phyloP scores from a whole-genome alignment of 2,113 vertebrate species.

The Lathamus discolor region DNA sequence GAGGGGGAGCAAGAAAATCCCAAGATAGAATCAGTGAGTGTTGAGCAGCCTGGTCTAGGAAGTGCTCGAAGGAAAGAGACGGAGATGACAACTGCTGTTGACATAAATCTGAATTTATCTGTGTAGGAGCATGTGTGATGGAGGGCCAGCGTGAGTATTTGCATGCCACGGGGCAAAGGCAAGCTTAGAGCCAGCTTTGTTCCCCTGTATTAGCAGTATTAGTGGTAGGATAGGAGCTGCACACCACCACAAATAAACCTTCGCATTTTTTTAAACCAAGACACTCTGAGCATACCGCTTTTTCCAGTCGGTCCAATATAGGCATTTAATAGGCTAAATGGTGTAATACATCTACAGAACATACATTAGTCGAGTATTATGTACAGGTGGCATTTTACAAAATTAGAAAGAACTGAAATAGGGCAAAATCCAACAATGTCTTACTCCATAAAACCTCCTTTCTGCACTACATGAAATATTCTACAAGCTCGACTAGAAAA shows the following conservation, averaged over 20 bases:
- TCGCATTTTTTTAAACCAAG: neutral
- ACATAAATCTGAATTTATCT: neutral
- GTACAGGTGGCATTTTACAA: slow-evolving; percentile 68
- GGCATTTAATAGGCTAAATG: slow-evolving; percentile 68
- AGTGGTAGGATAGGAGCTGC: neutral
- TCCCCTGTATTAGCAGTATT: neutral
- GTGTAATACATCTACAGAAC: slow-evolving; percentile 67
- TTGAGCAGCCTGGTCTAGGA: neutral
- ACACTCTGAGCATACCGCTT: neutral
- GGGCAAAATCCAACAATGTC: slow-evolving; percentile 63
- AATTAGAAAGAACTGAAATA: slow-evolving; percentile 68
- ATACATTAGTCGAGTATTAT: slow-evolving; percentile 57
- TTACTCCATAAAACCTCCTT: slow-evolving; percentile 67
- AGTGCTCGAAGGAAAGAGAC: neutral
- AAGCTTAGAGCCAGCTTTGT: rapidly evolving
- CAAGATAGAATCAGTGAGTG: neutral
- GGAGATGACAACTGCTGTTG: neutral
- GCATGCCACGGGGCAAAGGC: neutral
- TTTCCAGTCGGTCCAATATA: slow-evolving; percentile 41
- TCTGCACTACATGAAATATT: slow-evolving; percentile 63
- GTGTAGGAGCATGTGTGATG: neutral
- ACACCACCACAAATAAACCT: neutral
- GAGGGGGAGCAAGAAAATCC: neutral
- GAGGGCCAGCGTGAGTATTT: neutral
- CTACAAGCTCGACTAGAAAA: slow-evolving; percentile 72